Evolutionary conservation across 2,113 vertebrate genomes (phyloP).

Genomic region (Indicator indicator): DNA sequence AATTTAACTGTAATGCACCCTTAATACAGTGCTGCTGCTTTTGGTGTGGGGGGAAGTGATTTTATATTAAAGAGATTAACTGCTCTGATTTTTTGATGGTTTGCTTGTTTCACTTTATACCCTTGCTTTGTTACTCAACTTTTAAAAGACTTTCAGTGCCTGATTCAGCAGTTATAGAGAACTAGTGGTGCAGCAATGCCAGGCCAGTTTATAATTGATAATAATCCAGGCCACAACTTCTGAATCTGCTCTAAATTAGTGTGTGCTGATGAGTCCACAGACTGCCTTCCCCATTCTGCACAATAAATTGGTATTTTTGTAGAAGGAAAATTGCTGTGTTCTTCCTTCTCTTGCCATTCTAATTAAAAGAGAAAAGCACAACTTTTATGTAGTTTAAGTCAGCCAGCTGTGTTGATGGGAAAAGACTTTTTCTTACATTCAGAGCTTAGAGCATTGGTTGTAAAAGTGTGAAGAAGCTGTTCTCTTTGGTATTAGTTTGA

Average conservation of each 20-base stretch:
- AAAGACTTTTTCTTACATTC: not conserved
- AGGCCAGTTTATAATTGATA: not conserved
- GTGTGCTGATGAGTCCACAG: not conserved
- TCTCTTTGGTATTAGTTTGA: no score
- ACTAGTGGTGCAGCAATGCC: not conserved
- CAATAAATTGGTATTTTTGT: not conserved
- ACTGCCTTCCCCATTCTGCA: not conserved
- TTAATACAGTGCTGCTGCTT: slow-evolving; percentile 1
- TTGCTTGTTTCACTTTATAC: not conserved
- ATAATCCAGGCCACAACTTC: not conserved
- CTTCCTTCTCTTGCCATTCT: not conserved
- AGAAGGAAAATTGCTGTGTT: not conserved
- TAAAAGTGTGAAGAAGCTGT: not conserved
- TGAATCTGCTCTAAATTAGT: not conserved
- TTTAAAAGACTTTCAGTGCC: not conserved
- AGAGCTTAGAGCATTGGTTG: not conserved
- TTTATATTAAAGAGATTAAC: slow-evolving; percentile 55
- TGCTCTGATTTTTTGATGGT: not conserved
- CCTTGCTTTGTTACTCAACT: not conserved
- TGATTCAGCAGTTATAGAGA: not conserved
- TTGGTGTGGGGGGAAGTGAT: not conserved
- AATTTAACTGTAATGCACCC: slow-evolving; percentile 10
- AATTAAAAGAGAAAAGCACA: not conserved
- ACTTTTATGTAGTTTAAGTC: not conserved
- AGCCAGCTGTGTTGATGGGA: not conserved